Conservation (phyloP, 1,140 invertebrate genomes). For the Cephus cinctus region DNA sequence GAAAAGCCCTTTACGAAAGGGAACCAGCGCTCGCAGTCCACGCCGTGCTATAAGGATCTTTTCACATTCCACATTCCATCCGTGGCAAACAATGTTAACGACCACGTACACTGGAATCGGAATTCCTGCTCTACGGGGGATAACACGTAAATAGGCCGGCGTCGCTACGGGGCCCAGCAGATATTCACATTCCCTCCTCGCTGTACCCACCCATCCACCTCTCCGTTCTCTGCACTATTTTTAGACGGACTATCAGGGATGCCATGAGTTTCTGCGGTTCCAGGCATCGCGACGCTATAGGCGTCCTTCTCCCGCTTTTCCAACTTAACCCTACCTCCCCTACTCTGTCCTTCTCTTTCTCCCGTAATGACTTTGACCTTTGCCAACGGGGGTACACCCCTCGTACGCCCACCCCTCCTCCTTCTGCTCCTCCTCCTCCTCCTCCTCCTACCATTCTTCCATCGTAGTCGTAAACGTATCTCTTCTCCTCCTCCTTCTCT, state of each 20-base stretch:
- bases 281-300: neutral
- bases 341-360: neutral
- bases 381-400: too few species aligned
- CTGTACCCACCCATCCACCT: too few species aligned
- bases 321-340: neutral
- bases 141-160: slow-evolving; percentile 34
- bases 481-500: too few species aligned
- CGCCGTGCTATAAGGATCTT: slow-evolving; percentile 25
- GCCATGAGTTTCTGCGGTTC: too few species aligned
- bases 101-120: slow-evolving; percentile 28
- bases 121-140: slow-evolving; percentile 22
- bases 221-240: slow-evolving; percentile 29
- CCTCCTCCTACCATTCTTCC: too few species aligned
- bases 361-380: slow-evolving; percentile 34
- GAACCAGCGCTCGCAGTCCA: too few species aligned
- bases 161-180: slow-evolving; percentile 2
- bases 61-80: slow-evolving; percentile 29
- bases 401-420: too few species aligned
- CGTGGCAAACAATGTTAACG: slow-evolving; percentile 35
- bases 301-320: neutral
- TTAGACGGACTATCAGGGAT: too few species aligned
- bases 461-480: too few species aligned
- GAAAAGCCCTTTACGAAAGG: too few species aligned
- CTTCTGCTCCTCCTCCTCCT: too few species aligned
- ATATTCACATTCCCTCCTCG: slow-evolving; percentile 21